Evolutionary conservation across 2,113 vertebrate species (phyloP).

Genomic region (Atlantisia rogersi): DNA sequence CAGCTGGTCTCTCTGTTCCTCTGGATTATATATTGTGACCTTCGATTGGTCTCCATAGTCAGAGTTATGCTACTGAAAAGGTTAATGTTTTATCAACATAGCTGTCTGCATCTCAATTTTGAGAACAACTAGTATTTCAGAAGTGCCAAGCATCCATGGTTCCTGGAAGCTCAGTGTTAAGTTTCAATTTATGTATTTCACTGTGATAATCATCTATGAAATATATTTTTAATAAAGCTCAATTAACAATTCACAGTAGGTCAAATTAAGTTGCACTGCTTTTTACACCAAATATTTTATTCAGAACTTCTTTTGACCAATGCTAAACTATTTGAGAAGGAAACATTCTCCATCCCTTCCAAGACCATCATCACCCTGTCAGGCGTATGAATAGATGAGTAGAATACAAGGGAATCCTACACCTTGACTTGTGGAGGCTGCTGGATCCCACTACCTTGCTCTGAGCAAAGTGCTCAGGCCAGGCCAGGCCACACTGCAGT

Average conservation of each 20-base stretch:
- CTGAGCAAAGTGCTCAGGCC: neutral
- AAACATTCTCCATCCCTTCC: neutral
- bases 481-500: neutral
- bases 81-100: neutral
- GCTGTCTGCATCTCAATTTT: neutral
- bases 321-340: neutral
- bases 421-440: neutral
- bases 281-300: neutral
- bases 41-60: neutral
- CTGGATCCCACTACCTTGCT: neutral
- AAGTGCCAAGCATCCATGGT: neutral
- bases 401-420: neutral
- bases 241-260: neutral
- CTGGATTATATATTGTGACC: neutral
- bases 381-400: neutral
- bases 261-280: neutral
- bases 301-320: slow-evolving; percentile 1
- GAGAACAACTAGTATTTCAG: neutral
- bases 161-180: neutral
- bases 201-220: neutral
- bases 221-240: neutral
- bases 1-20: neutral
- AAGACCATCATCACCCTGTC: neutral
- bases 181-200: neutral
- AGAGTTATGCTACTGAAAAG: neutral